Conservation (phyloP, 1,140 invertebrate species). For the Drosophila melanogaster region DNA sequence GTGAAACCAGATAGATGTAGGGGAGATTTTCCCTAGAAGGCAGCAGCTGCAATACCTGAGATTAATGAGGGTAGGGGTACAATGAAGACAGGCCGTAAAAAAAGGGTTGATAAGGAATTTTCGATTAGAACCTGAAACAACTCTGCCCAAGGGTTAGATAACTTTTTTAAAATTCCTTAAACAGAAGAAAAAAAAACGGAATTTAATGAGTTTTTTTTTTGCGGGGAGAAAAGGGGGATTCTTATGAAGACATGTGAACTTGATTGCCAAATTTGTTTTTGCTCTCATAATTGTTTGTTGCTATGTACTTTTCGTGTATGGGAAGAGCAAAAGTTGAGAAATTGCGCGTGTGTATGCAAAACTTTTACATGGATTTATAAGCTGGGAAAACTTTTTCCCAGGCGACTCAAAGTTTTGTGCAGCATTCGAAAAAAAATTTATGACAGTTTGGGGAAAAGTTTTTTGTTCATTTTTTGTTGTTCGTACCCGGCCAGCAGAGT, state of each 20-base stretch:
- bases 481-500: conserved; percentile 16
- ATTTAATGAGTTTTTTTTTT: conserved; percentile 25
- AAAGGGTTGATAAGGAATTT: conserved; percentile 74
- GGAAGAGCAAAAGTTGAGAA: conserved; percentile 53
- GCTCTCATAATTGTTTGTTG: conserved; percentile 56
- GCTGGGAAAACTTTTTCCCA: conserved; percentile 59
- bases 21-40: conserved; percentile 13
- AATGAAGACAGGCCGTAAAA: conserved; percentile 24
- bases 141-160: conserved; percentile 36
- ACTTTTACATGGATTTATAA: conserved; percentile 81
- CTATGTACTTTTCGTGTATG: conserved; percentile 5
- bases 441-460: conserved; percentile 81
- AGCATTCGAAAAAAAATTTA: conserved; percentile 75
- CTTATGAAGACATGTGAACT: conserved; percentile 44
- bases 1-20: conserved; percentile 3
- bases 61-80: conserved; percentile 73
- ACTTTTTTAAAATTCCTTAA: conserved; percentile 19
- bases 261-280: conserved; percentile 67
- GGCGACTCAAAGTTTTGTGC: conserved; percentile 56
- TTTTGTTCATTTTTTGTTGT: conserved; percentile 32
- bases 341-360: conserved; percentile 73
- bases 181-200: conserved; percentile 1
- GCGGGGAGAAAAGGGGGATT: conserved; percentile 3
- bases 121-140: conserved; percentile 59
- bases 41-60: conserved; percentile 54